Percentiles rank a stretch among this genome's conserved stretches.
These are phyloP conservation scores for Eupristina koningsbergeri DNA, from an alignment of 1,140 invertebrate species.

Conservation along the genomic window DNA sequence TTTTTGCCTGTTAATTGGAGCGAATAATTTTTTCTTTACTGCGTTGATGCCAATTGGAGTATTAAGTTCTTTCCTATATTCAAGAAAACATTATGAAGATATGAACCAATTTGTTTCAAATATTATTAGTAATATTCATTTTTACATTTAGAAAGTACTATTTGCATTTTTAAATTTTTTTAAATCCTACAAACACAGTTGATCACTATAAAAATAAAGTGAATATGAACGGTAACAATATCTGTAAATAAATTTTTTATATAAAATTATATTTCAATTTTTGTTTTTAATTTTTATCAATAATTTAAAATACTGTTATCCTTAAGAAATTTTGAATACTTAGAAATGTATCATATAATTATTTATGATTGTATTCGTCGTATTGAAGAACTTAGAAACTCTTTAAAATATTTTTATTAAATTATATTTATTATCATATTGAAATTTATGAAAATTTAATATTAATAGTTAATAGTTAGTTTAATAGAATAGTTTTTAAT, in stretches of 20 bases:
- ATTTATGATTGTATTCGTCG: too few species aligned
- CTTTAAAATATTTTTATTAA: too few species aligned
- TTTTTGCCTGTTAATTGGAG: slow-evolving; percentile 54
- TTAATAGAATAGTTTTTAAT: too few species aligned
- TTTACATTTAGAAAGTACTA: slow-evolving; percentile 44
- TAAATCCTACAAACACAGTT: neutral
- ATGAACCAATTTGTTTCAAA: slow-evolving; percentile 4
- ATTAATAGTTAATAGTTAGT: too few species aligned
- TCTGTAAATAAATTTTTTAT: too few species aligned
- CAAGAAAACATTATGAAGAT: slow-evolving; percentile 39
- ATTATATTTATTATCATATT: too few species aligned
- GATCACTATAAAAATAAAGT: neutral
- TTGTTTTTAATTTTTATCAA: neutral
- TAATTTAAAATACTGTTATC: too few species aligned
- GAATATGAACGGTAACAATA: neutral
- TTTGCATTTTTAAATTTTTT: slow-evolving; percentile 5
- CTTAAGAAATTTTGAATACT: too few species aligned
- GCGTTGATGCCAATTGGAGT: slow-evolving; percentile 53
- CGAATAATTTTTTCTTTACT: slow-evolving; percentile 52
- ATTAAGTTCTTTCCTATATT: slow-evolving; percentile 53
- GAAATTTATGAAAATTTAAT: too few species aligned
- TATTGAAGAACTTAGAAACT: too few species aligned
- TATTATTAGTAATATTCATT: slow-evolving; percentile 9
- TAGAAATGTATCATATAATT: too few species aligned
- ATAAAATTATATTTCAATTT: neutral